Evolutionary conservation across 2,888 invertebrate genomes (phyloP), one percentile per base, ranked within the genome.

Genomic region (Zygothrica quintamaculata): DNA sequence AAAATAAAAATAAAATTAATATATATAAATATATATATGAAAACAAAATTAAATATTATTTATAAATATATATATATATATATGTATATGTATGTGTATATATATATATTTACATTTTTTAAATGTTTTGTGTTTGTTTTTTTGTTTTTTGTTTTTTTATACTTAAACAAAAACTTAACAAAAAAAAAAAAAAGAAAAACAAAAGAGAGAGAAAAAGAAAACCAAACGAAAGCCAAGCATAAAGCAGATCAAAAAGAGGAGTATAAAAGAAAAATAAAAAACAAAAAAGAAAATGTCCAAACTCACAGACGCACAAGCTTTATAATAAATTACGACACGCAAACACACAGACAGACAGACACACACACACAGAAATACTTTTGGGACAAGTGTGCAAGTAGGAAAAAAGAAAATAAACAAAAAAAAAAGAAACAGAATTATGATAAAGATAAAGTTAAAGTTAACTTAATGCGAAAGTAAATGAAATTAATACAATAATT

Each of bases 401-500:
- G 18, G 6, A 40, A 9, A 5, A 15, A 46, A 42, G 37, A 37
- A 42, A 11, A 29, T 43, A 16, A 25, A 55, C 26, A 33, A 26
- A 18, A 25, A 6, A 12, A n/a, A 18, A 37, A 42, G 42, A n/a
- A 42, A 18, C 16, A 5, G 5, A 22, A 26, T 15, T 11, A 29
- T 9, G 33, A 36, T 52, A 57, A 56, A 42, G 25, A 59, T 65
- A 5, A n/a, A n/a, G n/a, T n/a, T 5, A 5, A 22, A 22, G 18
- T 5, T 2, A 22, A 22, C 2, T 22, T 15, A n/a, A 36, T n/a
- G 12, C 34, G 16, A 4, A 25, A 48, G 26, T n/a, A 44, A 50
- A 50, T 11, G 47, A 52, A 68, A 66, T 55, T 67, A 82, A 80
- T 75, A 80, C 80, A 80, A 80, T 84, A 80, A 84, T 84, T 84